phyloP scores from a whole-genome alignment of 2,113 vertebrate species.

The Motacilla tschutschensis region DNA sequence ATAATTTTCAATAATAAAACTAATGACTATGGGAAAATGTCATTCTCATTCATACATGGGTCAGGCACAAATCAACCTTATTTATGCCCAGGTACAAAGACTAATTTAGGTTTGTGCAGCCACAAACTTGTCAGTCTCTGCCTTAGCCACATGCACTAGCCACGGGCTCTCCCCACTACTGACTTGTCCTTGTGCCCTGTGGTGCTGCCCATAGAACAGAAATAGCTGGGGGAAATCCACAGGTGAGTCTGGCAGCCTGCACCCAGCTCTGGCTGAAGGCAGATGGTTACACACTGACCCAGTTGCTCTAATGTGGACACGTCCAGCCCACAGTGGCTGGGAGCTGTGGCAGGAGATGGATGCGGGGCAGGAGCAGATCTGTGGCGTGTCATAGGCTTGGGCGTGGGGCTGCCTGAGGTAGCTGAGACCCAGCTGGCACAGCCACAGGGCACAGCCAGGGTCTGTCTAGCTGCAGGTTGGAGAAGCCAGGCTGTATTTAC shows the following conservation, averaged over 20 bases:
- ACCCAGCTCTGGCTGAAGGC: neutral
- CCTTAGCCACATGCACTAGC: neutral
- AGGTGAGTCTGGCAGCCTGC: neutral
- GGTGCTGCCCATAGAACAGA: neutral
- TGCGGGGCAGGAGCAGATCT: neutral
- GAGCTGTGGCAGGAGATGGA: neutral
- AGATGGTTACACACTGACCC: neutral
- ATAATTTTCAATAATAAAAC: neutral
- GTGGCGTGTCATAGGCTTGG: neutral
- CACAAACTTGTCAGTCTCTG: neutral
- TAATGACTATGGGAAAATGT: neutral
- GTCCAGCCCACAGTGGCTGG: fast-evolving
- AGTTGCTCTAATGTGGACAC: fast-evolving
- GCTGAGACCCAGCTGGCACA: neutral
- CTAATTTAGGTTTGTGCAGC: neutral
- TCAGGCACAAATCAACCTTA: neutral
- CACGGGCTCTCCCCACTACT: neutral
- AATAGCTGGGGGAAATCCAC: neutral
- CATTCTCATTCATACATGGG: neutral
- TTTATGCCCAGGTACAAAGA: neutral
- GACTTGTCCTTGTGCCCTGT: neutral
- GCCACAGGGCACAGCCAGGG: neutral
- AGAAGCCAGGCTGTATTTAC: conserved; percentile 3
- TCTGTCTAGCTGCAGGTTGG: neutral
- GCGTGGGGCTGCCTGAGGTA: fast-evolving